Conservation (phyloP, 2,888 invertebrate genomes). For the Cephonodes hylas region DNA sequence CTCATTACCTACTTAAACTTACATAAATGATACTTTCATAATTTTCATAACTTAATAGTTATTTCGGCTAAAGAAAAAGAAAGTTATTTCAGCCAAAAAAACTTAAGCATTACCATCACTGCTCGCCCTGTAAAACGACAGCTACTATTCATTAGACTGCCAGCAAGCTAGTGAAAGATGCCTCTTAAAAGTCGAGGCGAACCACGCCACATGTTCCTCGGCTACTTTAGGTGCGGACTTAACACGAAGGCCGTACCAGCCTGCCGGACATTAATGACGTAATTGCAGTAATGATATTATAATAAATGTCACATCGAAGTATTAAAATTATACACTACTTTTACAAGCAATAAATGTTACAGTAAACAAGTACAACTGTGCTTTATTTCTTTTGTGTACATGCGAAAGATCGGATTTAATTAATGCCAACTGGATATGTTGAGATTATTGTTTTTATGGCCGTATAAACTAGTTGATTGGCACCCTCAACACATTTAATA, state of each 20-base stretch:
- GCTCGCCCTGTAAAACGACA: neutral
- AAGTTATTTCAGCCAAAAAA: neutral
- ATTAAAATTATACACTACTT: neutral
- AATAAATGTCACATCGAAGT: neutral
- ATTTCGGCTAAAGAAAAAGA: neutral
- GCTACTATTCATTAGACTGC: neutral
- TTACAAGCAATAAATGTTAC: neutral
- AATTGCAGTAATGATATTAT: conserved; percentile 8
- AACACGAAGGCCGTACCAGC: conserved; percentile 33
- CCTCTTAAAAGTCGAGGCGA: conserved; percentile 29
- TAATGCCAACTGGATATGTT: neutral
- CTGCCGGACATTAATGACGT: conserved; percentile 11
- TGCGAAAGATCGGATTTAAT: neutral
- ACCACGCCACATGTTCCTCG: conserved; percentile 32
- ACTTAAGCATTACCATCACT: neutral
- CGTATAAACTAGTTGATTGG: neutral
- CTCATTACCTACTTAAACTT: too few species aligned
- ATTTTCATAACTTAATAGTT: too few species aligned
- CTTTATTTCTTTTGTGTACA: neutral
- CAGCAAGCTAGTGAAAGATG: conserved; percentile 30
- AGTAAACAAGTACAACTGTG: neutral
- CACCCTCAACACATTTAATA: too few species aligned
- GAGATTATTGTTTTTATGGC: neutral
- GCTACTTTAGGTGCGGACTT: conserved; percentile 27
- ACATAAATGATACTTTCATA: too few species aligned